Base-by-base conservation (phyloP, 1,140 invertebrate genomes). In the Anastatus disparis region DNA sequence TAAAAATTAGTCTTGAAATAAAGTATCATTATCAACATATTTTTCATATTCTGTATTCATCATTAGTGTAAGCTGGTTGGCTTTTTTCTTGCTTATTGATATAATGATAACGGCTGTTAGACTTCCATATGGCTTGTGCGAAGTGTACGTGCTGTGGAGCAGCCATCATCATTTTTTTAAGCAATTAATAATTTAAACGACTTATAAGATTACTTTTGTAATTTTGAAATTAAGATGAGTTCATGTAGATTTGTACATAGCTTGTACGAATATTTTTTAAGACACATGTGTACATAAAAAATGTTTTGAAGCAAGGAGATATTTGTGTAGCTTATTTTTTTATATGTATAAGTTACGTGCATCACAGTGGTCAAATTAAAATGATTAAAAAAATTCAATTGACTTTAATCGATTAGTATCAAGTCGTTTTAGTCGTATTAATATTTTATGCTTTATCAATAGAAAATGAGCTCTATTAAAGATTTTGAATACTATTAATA, bases 1-100 rank as follows among this genome's bases (percentile, higher is more conserved):
- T 79, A 83, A 82, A n/a, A 83, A 82, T 83, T 77, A 77, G 77
- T 65, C 68, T 76, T 78, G 20, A 40, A 20, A 35, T 46, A 52
- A 24, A 61, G 17, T 77, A 66, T 79, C 73, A 42, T 71, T 77
- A 80, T 78, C 74, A 70, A 79, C 76, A 78, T 72, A 79, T 78
- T 79, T n/a, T 70, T 81, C 76, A 76, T 78, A 80, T 77, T 75
- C 72, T 69, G 63, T 71, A 78, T 78, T 82, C 79, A 81, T 85
- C 77, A 85, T 86, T 85, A 85, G 84, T 85, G 76, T 82, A 85
- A 86, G 85, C 85, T 81, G 81, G 79, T 80, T 84, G 74, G 81
- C 78, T 82, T 78, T 78, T 74, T 78, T 80, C 79, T 78, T 80
- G 78, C 78, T 80, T 78, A 73, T 78, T 79, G 73, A 75, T 77